Evolutionary conservation across 37 sponge, comb jelly and placozoan genomes (phyloP), one percentile per base, ranked within the genome.

Genomic region (Trichoplax adhaerens): DNA sequence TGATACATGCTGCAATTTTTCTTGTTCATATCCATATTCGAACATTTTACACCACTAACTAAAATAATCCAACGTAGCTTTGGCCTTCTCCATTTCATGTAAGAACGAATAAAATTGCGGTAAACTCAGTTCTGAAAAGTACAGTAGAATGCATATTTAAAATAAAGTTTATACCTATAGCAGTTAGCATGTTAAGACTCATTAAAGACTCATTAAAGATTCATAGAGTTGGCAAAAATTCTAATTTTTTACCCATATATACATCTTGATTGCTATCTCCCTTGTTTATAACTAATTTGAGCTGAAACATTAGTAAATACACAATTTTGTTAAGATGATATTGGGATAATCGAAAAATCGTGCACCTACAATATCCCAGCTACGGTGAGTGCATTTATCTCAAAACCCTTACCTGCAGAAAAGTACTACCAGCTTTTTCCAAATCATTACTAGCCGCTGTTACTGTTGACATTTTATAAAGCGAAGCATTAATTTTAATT

Each of bases 51-150:
- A 29, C 12, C 3, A 29, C 57, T 72, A 93, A 56, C 81, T 83
- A 5, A 93, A 71, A 79, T 83, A 89, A 5, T 93, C 94, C 58
- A 93, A 53, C n/a, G 84, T 86, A 0, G 89, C 74, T 77, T 83
- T 85, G 1, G 87, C 94, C 67, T 78, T 89, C 72, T 93, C 94
- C 94, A 93, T 93, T 72, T 93, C 90, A 65, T 93, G 94, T 4
- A 93, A 78, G 61, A 93, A 93, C 0, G 78, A 72, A 65, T 93
- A 93, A 75, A 93, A 93, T 78, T 93, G 94, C 1, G 82, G 87
- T 0, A 93, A 74, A 68, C 80, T 89, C 77, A 93, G 58, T 62
- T 93, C 94, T 71, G 64, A 29, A 29, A 29, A 29, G 29, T 29
- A 29, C 29, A 29, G 29, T 29, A 29, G 29, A 29, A 29, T 29